phyloP scores from a whole-genome alignment of 2,888 invertebrate species.

The Callyntrura sp. region DNA sequence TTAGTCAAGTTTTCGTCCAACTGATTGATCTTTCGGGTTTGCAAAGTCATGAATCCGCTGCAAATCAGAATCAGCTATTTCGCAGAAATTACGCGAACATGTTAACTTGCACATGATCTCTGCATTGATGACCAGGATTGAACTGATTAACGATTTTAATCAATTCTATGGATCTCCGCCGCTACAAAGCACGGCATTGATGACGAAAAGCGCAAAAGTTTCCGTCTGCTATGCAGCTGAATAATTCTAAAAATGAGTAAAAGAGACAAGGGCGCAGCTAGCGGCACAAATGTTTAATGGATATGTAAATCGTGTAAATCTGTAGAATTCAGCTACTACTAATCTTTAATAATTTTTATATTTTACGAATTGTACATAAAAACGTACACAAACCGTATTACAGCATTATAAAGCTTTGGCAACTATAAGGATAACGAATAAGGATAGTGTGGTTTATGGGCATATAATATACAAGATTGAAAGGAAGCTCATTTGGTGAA shows the following conservation, averaged over 20 bases:
- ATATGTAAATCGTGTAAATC: too few relatives aligned
- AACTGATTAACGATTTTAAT: constrained; percentile 56
- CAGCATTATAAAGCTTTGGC: constrained; percentile 1
- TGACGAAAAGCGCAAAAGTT: constrained; percentile 14
- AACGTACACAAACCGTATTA: neutral
- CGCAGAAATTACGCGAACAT: constrained; percentile 65
- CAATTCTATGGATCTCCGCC: constrained; percentile 62
- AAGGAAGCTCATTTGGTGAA: neutral
- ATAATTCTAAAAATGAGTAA: constrained; percentile 35
- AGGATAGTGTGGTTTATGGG: too few relatives aligned
- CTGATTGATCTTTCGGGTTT: constrained; percentile 62
- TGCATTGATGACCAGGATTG: constrained; percentile 13
- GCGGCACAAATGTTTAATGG: constrained; percentile 58
- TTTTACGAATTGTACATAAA: neutral
- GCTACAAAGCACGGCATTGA: constrained; percentile 33
- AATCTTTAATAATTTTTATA: neutral
- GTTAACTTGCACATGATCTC: constrained; percentile 50
- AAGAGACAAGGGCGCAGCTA: constrained; percentile 44
- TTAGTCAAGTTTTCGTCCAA: constrained; percentile 40
- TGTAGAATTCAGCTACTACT: neutral
- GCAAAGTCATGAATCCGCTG: constrained; percentile 72
- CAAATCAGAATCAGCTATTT: constrained; percentile 44
- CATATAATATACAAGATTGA: too few relatives aligned
- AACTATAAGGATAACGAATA: too few relatives aligned
- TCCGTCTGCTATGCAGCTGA: constrained; percentile 63